These are phyloP conservation scores for Drosophila auraria DNA, from an alignment of 1,140 invertebrate genomes.

Conservation along the genomic window DNA sequence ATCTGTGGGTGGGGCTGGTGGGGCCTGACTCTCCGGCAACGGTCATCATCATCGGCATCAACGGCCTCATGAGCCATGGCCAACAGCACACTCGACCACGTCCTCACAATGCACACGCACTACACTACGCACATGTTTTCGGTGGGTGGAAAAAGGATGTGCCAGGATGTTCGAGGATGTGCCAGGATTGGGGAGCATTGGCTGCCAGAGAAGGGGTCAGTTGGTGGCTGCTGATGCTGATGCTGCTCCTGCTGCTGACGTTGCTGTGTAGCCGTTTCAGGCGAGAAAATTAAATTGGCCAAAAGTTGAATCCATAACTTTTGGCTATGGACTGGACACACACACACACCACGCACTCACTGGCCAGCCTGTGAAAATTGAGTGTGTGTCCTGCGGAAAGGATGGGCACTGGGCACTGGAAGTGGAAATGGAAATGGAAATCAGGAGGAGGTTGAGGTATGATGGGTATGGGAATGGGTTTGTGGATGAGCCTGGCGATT, in stretches of 20 bases:
- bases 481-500: neutral
- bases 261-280: slow-evolving; percentile 77
- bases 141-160: slow-evolving; percentile 4
- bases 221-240: slow-evolving; percentile 2
- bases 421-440: slow-evolving; percentile 50
- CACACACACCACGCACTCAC: slow-evolving; percentile 26
- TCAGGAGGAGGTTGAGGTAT: neutral
- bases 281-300: slow-evolving; percentile 85
- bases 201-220: neutral
- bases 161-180: neutral
- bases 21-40: neutral
- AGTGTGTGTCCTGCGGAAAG: slow-evolving; percentile 62
- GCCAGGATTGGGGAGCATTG: neutral
- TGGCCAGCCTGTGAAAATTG: slow-evolving; percentile 71
- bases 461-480: neutral
- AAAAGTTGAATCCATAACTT: slow-evolving; percentile 85
- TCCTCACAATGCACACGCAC: slow-evolving; percentile 51
- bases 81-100: slow-evolving; percentile 48
- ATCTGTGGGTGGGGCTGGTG: neutral
- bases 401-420: slow-evolving; percentile 24
- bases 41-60: slow-evolving; percentile 16
- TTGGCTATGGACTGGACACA: slow-evolving; percentile 78
- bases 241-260: slow-evolving; percentile 52
- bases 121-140: slow-evolving; percentile 33
- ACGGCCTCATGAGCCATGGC: slow-evolving; percentile 36